Percentiles rank a stretch among this genome's conserved stretches.
These are phyloP conservation scores for Sebastes miniatus DNA, from an alignment of 2,797 vertebrate species.

Conservation along the genomic window DNA sequence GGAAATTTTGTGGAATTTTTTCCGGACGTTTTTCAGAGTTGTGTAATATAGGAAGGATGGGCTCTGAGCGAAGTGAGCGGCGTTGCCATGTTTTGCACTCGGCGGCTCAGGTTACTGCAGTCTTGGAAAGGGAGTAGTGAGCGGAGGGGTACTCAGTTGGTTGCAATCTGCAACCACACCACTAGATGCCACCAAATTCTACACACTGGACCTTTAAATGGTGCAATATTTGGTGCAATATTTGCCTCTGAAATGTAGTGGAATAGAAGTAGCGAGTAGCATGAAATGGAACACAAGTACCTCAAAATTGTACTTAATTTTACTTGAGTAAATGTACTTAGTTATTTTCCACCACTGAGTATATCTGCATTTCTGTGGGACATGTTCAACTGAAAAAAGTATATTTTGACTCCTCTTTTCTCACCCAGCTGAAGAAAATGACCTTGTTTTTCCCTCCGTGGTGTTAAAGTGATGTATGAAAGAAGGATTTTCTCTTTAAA, in stretches of 20 bases:
- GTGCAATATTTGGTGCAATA: not conserved
- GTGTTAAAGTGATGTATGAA: not conserved
- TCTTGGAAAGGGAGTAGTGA: no score
- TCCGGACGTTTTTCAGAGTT: no score
- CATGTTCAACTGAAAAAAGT: not conserved
- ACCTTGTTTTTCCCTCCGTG: not conserved
- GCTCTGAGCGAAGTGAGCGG: rapidly evolving
- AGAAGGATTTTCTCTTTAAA: not conserved
- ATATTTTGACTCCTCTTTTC: not conserved
- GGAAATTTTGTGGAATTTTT: no score
- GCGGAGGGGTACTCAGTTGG: no score
- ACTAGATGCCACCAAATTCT: no score
- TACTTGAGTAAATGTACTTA: not conserved
- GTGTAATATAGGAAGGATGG: no score
- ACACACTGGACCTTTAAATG: no score
- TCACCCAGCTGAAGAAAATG: not conserved
- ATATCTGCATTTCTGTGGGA: not conserved
- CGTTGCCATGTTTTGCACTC: rapidly evolving
- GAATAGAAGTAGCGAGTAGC: not conserved
- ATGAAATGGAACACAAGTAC: not conserved
- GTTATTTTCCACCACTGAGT: not conserved
- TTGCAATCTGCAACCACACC: no score
- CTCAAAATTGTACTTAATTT: not conserved
- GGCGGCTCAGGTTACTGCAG: no score
- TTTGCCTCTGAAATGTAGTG: not conserved